These are phyloP conservation scores for Neomonachus schauinslandi DNA, from an alignment of 2,113 vertebrate species.

Conservation along the genomic window DNA sequence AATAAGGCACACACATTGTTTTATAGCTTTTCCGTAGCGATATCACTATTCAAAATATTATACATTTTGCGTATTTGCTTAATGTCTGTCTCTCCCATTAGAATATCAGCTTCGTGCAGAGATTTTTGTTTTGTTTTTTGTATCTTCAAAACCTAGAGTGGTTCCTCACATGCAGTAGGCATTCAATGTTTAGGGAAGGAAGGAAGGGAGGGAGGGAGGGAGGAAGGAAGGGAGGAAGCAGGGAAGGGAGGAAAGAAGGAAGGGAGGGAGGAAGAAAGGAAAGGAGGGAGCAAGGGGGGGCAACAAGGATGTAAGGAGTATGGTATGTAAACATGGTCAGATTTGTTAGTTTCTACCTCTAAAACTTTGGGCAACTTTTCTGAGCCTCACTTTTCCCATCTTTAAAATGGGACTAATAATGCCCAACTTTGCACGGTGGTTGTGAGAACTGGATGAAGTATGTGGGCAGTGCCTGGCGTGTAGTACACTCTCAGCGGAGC, in stretches of 20 bases:
- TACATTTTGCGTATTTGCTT: neutral
- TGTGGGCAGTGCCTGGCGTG: neutral
- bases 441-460: neutral
- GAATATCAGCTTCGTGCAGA: neutral
- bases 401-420: neutral
- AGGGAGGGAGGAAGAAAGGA: too few species aligned
- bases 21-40: neutral
- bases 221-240: neutral
- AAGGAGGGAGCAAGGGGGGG: too few species aligned
- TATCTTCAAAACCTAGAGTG: neutral
- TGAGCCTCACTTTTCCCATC: neutral
- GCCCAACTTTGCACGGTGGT: neutral
- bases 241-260: neutral
- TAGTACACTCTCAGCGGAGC: neutral
- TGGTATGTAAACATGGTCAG: neutral
- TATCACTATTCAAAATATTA: neutral
- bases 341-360: neutral
- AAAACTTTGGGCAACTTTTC: neutral
- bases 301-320: neutral
- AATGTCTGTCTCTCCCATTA: neutral
- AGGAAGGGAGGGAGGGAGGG: neutral
- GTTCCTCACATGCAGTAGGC: neutral
- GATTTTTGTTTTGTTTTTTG: neutral
- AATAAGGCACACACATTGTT: neutral
- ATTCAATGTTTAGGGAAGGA: neutral